Percentiles rank a stretch among this genome's conserved stretches.
Evolutionary conservation across 2,888 invertebrate genomes (phyloP).

Genomic region (Leptopilina myrica): DNA sequence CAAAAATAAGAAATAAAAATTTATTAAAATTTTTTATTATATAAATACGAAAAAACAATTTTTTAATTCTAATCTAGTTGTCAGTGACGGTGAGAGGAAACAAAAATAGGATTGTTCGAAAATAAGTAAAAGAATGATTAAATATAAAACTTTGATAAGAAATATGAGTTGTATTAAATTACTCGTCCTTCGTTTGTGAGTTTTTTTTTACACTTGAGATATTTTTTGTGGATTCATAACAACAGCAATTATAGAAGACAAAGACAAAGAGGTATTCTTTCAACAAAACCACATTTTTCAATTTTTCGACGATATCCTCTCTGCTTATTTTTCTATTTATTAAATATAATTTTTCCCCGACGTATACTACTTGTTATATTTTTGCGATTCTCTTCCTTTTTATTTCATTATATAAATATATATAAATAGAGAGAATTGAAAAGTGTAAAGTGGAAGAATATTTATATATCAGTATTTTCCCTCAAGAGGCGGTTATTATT

Average conservation of each 20-base stretch:
- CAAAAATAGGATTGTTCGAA: not conserved
- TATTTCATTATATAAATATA: no score
- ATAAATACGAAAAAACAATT: no score
- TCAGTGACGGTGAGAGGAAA: not conserved
- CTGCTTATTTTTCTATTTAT: conserved; percentile 4
- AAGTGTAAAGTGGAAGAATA: conserved; percentile 26
- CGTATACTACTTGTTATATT: conserved; percentile 5
- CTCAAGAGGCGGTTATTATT: conserved; percentile 20
- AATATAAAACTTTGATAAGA: not conserved
- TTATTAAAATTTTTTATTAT: no score
- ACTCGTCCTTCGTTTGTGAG: not conserved
- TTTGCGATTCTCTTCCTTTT: no score
- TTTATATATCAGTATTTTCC: conserved; percentile 16
- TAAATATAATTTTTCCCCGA: not conserved
- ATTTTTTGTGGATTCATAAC: conserved; percentile 6
- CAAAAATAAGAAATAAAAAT: no score
- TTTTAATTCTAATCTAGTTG: no score
- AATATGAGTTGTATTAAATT: conserved; percentile 5
- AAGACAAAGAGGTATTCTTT: not conserved
- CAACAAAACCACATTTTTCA: not conserved
- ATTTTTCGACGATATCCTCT: not conserved
- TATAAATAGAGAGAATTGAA: not conserved
- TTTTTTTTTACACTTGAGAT: conserved; percentile 10
- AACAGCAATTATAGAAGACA: conserved; percentile 13
- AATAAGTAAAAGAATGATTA: conserved; percentile 11